phyloP scores from a whole-genome alignment of 2,888 invertebrate species.

The Phyllotreta striolata region DNA sequence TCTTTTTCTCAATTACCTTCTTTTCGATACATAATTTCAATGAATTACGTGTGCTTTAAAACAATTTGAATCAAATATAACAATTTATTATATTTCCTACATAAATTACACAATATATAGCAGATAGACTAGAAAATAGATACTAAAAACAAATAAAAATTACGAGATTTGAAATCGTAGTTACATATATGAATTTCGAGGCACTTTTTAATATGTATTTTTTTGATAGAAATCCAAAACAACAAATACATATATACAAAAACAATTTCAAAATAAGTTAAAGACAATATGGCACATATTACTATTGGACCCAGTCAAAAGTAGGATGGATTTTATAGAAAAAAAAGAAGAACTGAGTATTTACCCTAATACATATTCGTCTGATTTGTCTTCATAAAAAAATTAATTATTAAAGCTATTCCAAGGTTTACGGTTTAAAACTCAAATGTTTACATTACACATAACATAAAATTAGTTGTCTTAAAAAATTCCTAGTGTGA shows the following conservation, averaged over 20 bases:
- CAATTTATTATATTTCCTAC: constrained; percentile 3
- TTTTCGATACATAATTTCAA: background rate
- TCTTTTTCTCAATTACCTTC: constrained; percentile 12
- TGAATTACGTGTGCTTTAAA: background rate
- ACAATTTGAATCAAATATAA: background rate
- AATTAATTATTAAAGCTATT: background rate
- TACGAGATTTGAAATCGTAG: background rate
- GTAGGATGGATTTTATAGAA: constrained; percentile 8
- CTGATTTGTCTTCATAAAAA: background rate
- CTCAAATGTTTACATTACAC: too few species aligned
- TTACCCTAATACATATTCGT: background rate
- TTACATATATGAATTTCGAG: background rate
- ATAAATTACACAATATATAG: constrained; percentile 15
- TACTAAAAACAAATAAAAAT: constrained; percentile 8
- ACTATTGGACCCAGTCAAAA: constrained; percentile 17
- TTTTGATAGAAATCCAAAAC: too few species aligned
- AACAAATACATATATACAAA: too few species aligned
- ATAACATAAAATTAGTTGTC: too few species aligned
- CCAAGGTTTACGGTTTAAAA: too few species aligned
- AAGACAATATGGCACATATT: constrained; percentile 26
- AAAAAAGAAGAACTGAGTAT: constrained; percentile 6
- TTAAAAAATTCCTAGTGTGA: too few species aligned
- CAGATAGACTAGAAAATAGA: constrained; percentile 13
- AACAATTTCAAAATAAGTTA: constrained; percentile 1
- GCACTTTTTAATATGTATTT: background rate